phyloP scores from a whole-genome alignment of 2,888 invertebrate genomes.

The Scaptomyza cyrtandrae region DNA sequence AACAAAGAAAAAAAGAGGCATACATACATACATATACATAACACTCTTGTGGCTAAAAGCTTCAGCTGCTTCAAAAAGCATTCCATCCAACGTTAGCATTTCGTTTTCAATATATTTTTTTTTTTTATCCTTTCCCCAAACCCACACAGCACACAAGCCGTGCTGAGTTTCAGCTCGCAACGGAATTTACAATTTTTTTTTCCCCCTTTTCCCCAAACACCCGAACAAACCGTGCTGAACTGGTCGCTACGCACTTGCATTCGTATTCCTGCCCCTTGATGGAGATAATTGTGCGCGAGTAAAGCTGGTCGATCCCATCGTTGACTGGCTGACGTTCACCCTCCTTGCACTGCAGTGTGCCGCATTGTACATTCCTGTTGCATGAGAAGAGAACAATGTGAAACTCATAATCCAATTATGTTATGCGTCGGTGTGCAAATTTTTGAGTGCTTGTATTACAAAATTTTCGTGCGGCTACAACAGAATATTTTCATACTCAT shows the following conservation, averaged over 20 bases:
- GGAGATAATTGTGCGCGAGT: slow-evolving; percentile 94
- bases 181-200: too few relatives aligned
- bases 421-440: neutral
- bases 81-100: neutral
- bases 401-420: neutral
- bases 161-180: too few relatives aligned
- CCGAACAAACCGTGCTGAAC: neutral
- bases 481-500: neutral
- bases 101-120: neutral
- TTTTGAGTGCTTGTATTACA: neutral
- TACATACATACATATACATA: slow-evolving; percentile 6
- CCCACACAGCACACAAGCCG: too few relatives aligned
- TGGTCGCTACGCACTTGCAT: slow-evolving; percentile 94
- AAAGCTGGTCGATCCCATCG: slow-evolving; percentile 91
- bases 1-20: neutral
- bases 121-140: neutral
- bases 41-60: slow-evolving; percentile 1
- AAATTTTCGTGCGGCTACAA: neutral
- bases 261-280: slow-evolving; percentile 95
- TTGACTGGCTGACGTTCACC: slow-evolving; percentile 93
- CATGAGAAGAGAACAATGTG: neutral
- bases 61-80: neutral
- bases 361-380: slow-evolving; percentile 94
- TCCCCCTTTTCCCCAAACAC: neutral
- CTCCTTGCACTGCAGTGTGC: slow-evolving; percentile 96